Base-by-base conservation (phyloP, 2,113 vertebrate species). In the Pseudolaguvia tuberculata region DNA sequence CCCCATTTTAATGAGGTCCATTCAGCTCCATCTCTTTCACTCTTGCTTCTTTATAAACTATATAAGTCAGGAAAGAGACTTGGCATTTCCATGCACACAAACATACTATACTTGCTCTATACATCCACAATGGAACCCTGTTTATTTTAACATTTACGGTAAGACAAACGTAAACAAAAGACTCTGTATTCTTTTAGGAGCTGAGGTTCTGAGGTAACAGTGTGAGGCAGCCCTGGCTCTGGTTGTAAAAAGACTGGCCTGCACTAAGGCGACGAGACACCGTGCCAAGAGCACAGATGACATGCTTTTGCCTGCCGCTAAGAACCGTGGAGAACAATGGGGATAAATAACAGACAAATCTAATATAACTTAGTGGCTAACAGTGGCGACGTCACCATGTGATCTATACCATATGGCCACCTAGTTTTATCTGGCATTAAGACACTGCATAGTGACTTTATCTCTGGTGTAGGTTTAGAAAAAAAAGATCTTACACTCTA, bases 211-310 rank as follows among this genome's bases (percentile, higher is more conserved):
- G 42, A 56, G 18, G 23, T 48, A 52, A 73, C 72, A 35, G 18
- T 35, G 57, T 57, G 42, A 62, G 15, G 63, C 75, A 77, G 58
- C 51, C 58, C 50, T 57, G 55, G 78, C 74, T 82, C 69, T 77
- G 55, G 77, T 76, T 82, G 71, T 73, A 73, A 59, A 63, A 80
- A 47, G 75, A 42, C 47, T 39, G 53, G 18, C 69, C 23, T 42
- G 70, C 65, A 29, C 61, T 47, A 1, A 56, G 23, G 23, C 5
- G 2, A 29, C 27, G 48, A 52, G 56, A 75, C 87, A 79, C 4
- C 14, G 70, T 50, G 86, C 85, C 84, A 86, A 82, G 47, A 67
- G 68, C 76, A 65, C 77, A 82, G 78, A 81, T 72, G 63, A 83
- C 77, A 73, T 78, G 81, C 79, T 81, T 58, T 72, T 73, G 39